phyloP scores from a whole-genome alignment of 2,797 vertebrate species.

The Urocyon cinereoargenteus region DNA sequence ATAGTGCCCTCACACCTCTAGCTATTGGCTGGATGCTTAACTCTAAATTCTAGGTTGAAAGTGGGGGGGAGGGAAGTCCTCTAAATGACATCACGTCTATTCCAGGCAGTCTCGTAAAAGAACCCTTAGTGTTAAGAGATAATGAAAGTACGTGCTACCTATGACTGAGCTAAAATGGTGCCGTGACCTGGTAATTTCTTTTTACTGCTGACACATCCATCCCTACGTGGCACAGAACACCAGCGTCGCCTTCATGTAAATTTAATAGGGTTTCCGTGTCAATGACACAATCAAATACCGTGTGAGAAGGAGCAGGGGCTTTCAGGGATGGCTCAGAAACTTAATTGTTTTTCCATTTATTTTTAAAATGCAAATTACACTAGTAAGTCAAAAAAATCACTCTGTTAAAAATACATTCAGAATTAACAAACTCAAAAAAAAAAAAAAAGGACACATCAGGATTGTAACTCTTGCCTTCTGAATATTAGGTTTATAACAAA shows the following conservation, averaged over 20 bases:
- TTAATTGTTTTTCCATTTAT: slow-evolving; percentile 88
- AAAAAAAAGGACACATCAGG: slow-evolving; percentile 86
- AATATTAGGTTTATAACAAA: slow-evolving; percentile 91
- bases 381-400: slow-evolving; percentile 92
- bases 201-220: slow-evolving; percentile 80
- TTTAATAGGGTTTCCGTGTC: slow-evolving; percentile 78
- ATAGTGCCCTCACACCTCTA: not conserved
- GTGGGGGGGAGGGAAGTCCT: slow-evolving; percentile 5
- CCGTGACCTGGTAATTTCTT: slow-evolving; percentile 83
- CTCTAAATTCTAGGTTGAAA: not conserved
- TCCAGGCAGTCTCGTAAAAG: slow-evolving; percentile 78
- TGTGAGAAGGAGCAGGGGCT: slow-evolving; percentile 76
- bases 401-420: slow-evolving; percentile 92
- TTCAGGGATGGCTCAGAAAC: slow-evolving; percentile 87
- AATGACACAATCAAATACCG: slow-evolving; percentile 57
- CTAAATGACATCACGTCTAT: slow-evolving; percentile 73
- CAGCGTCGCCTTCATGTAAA: slow-evolving; percentile 73
- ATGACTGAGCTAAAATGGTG: slow-evolving; percentile 84
- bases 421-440: slow-evolving; percentile 90
- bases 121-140: slow-evolving; percentile 80
- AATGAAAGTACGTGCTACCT: slow-evolving; percentile 82
- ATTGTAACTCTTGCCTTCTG: slow-evolving; percentile 89
- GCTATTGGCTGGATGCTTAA: not conserved
- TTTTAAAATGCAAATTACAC: slow-evolving; percentile 92
- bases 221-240: slow-evolving; percentile 36